These are phyloP conservation scores for Temnopleurus reevesii DNA, from an alignment of 53 echinoderm and acorn worm species.

Conservation along the genomic window DNA sequence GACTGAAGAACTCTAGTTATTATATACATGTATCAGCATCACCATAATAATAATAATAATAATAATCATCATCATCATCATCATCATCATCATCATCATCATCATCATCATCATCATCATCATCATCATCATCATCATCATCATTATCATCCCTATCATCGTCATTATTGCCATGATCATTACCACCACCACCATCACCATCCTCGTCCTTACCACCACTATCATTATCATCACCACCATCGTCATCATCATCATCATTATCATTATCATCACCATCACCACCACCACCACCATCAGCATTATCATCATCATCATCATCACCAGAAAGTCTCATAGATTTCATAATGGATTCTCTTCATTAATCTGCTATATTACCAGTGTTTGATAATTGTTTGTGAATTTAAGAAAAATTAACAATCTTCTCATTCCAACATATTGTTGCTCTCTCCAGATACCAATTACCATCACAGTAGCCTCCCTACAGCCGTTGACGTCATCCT, in stretches of 20 bases:
- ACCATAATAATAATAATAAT: too few relatives aligned
- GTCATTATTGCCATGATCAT: too few relatives aligned
- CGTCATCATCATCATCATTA: neutral
- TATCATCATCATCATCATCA: neutral
- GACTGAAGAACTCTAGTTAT: too few relatives aligned
- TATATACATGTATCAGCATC: too few relatives aligned
- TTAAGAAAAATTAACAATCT: too few relatives aligned
- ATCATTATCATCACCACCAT: neutral
- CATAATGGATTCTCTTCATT: too few relatives aligned
- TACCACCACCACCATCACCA: neutral
- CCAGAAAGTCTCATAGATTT: too few relatives aligned
- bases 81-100: too few relatives aligned
- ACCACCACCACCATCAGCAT: neutral
- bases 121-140: neutral
- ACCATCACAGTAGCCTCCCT: conserved; percentile 75
- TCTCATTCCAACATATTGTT: too few relatives aligned
- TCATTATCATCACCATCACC: neutral
- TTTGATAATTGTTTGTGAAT: too few relatives aligned
- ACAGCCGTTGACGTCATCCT: conserved; percentile 76
- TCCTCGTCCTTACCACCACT: neutral
- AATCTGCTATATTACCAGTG: too few relatives aligned
- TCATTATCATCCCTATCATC: neutral
- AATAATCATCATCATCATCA: too few relatives aligned
- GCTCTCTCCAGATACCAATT: conserved; percentile 74
- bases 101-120: neutral